These are phyloP conservation scores for Tragelaphus strepsiceros DNA, from an alignment of 2,113 vertebrate species.

Conservation along the genomic window DNA sequence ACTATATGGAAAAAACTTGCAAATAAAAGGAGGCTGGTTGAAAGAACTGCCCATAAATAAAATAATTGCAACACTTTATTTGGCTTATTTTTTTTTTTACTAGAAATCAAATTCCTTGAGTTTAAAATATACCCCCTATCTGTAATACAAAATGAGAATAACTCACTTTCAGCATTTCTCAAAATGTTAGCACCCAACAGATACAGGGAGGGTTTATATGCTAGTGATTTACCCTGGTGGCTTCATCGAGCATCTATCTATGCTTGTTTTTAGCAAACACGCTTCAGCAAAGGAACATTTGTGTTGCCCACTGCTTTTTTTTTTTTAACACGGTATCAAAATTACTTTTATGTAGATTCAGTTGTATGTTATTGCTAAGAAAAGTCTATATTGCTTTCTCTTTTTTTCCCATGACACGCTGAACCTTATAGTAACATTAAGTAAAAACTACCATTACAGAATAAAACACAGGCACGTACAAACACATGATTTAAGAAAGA, in stretches of 20 bases:
- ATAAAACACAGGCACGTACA: constrained; percentile 20
- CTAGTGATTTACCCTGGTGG: neutral
- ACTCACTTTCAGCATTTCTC: constrained; percentile 38
- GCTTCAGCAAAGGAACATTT: neutral
- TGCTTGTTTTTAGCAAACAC: neutral
- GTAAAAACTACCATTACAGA: constrained; percentile 38
- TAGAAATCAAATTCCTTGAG: neutral
- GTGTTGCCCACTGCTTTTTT: neutral
- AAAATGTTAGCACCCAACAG: neutral
- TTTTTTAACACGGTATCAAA: constrained; percentile 50
- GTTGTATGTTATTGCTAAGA: constrained; percentile 42
- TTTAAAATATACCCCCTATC: constrained; percentile 15
- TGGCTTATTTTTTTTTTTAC: neutral
- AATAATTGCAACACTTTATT: constrained; percentile 22
- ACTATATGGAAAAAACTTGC: neutral
- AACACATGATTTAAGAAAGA: neutral
- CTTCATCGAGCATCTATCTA: constrained; percentile 3
- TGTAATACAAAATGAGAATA: constrained; percentile 12
- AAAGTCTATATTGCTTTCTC: constrained; percentile 43
- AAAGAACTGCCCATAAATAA: constrained; percentile 12
- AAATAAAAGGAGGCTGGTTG: constrained; percentile 17
- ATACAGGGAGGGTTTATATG: neutral
- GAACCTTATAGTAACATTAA: constrained; percentile 15
- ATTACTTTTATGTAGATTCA: constrained; percentile 43
- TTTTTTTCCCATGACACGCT: constrained; percentile 45